These are phyloP conservation scores for Steatocranus sp. DNA, from an alignment of 2,797 vertebrate species.

Conservation along the genomic window DNA sequence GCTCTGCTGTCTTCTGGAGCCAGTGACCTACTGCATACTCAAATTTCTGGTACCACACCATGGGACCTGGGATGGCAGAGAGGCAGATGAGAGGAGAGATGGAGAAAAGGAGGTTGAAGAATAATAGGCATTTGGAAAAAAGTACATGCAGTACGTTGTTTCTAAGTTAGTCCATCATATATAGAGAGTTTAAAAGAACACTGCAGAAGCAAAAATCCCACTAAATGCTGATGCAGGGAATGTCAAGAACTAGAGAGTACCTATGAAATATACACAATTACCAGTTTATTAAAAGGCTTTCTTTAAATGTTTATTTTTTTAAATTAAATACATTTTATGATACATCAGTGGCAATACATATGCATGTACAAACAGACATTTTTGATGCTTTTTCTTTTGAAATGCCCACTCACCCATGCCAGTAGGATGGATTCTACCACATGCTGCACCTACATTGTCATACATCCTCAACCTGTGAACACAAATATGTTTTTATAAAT, in stretches of 20 bases:
- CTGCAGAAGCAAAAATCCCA: background rate
- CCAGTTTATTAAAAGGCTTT: background rate
- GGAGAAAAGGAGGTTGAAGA: background rate
- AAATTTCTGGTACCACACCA: conserved; percentile 88
- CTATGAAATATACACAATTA: background rate
- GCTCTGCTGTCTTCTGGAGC: conserved; percentile 83
- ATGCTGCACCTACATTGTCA: conserved; percentile 79
- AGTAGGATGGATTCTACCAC: conserved; percentile 83
- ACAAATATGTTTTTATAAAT: background rate
- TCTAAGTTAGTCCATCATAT: background rate
- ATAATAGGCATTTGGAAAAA: background rate
- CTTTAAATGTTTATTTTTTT: background rate
- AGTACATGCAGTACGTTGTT: background rate
- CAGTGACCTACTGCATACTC: conserved; percentile 84
- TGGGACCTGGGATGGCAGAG: conserved; percentile 66
- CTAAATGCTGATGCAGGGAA: background rate
- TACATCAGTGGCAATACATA: background rate
- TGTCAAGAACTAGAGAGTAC: background rate
- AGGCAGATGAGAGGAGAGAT: background rate
- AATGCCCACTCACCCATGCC: conserved; percentile 75
- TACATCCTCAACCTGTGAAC: conserved; percentile 73
- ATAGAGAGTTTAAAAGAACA: background rate
- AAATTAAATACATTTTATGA: background rate
- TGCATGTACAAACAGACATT: background rate
- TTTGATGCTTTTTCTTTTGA: background rate